Percentiles rank a stretch among this genome's conserved stretches.
These are phyloP conservation scores for Sarcophaga caerulescens DNA, from an alignment of 2,888 invertebrate species.

Conservation along the genomic window DNA sequence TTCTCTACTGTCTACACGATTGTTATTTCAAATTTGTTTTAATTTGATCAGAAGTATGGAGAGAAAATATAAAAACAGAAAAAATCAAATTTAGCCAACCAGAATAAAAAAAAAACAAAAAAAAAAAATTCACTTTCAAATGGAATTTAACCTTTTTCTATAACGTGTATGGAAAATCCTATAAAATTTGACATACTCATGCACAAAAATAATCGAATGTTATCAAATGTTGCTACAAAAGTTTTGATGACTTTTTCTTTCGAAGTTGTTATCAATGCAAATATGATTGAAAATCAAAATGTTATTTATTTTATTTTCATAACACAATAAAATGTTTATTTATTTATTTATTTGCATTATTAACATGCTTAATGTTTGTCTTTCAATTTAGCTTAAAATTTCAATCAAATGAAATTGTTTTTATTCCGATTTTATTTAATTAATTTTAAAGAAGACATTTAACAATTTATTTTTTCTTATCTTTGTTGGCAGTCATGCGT, in stretches of 20 bases:
- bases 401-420: constrained; percentile 1
- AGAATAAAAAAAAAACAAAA: background rate
- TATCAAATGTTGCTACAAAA: too few relatives aligned
- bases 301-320: too few relatives aligned
- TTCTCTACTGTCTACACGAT: constrained; percentile 41
- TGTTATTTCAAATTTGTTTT: background rate
- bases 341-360: background rate
- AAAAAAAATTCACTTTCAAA: too few relatives aligned
- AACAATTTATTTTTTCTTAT: constrained; percentile 22
- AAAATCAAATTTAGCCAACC: background rate
- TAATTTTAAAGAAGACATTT: background rate
- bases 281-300: too few relatives aligned
- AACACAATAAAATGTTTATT: too few relatives aligned
- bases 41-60: background rate
- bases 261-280: too few relatives aligned
- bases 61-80: background rate
- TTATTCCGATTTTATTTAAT: background rate
- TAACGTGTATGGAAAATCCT: too few relatives aligned
- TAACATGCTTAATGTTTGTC: background rate
- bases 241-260: too few relatives aligned
- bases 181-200: too few relatives aligned
- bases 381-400: constrained; percentile 29
- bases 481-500: background rate
- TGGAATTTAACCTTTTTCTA: too few relatives aligned
- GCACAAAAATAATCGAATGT: too few relatives aligned